phyloP scores from a whole-genome alignment of 2,113 vertebrate genomes.

The Ciconia maguari region DNA sequence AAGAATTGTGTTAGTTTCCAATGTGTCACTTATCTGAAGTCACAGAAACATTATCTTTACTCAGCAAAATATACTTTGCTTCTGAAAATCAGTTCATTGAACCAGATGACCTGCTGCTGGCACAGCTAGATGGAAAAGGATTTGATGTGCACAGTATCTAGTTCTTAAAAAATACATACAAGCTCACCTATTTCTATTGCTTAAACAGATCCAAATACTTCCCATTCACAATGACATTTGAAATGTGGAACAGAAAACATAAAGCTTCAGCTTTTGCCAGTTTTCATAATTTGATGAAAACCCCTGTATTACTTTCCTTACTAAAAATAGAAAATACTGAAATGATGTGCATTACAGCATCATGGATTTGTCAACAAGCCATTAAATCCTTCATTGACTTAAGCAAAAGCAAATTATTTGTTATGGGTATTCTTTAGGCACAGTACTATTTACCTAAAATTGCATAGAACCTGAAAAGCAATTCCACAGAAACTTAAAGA shows the following conservation, averaged over 20 bases:
- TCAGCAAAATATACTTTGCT: conserved; percentile 18
- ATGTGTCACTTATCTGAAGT: background rate
- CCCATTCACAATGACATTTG: background rate
- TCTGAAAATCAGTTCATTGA: conserved; percentile 41
- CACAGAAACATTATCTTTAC: background rate
- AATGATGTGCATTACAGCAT: background rate
- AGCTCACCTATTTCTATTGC: background rate
- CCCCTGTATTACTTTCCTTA: background rate
- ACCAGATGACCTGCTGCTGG: background rate
- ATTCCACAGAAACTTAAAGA: background rate
- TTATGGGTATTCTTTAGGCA: background rate
- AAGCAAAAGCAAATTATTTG: background rate
- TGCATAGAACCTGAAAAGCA: background rate
- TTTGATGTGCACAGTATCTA: background rate
- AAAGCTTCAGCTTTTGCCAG: background rate
- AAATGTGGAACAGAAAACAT: background rate
- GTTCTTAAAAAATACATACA: background rate
- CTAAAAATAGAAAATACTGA: background rate
- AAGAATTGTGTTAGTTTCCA: background rate
- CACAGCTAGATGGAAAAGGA: background rate
- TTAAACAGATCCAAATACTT: conserved; percentile 19
- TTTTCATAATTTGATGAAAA: background rate
- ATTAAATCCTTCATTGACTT: background rate
- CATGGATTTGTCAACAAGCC: background rate
- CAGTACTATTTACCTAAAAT: background rate